A percentile compares a stretch with the other conserved stretches of the same genome.
phyloP scores from a whole-genome alignment of 35 echinoderm and acorn worm species.

The Chiridota heheva region DNA sequence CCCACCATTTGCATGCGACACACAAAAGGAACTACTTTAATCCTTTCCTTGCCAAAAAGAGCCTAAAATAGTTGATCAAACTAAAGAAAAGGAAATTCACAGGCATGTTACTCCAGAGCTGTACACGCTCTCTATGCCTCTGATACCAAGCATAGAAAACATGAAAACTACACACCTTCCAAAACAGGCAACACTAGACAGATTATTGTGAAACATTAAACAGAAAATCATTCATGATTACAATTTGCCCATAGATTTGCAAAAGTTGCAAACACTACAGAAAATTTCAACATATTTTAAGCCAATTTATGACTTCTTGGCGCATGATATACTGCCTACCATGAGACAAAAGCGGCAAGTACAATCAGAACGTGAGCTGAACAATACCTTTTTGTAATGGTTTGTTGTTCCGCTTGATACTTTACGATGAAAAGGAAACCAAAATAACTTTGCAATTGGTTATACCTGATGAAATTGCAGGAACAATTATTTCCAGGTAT shows the following conservation, averaged over 20 bases:
- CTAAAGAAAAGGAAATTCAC: neutral
- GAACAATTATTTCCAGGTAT: slow-evolving; percentile 41
- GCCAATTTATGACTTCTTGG: slow-evolving; percentile 1
- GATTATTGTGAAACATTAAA: too few relatives aligned
- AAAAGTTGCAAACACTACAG: too few relatives aligned
- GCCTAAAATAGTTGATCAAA: slow-evolving; percentile 14
- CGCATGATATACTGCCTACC: neutral
- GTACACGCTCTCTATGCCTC: slow-evolving; percentile 15
- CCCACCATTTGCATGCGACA: neutral
- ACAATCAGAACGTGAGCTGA: slow-evolving; percentile 18
- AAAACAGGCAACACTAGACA: slow-evolving; percentile 29
- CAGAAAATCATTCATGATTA: too few relatives aligned
- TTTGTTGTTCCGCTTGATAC: slow-evolving; percentile 8
- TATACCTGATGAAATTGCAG: slow-evolving; percentile 28
- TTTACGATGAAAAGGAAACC: neutral
- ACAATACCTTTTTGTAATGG: slow-evolving; percentile 30
- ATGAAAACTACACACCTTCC: slow-evolving; percentile 26
- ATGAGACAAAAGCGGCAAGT: slow-evolving; percentile 29
- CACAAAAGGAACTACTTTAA: neutral
- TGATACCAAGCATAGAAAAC: slow-evolving; percentile 12
- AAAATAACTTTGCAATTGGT: slow-evolving; percentile 30
- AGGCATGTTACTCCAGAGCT: slow-evolving; percentile 6
- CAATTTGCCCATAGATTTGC: too few relatives aligned
- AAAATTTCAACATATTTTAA: neutral
- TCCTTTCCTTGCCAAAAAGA: slow-evolving; percentile 7